Evolutionary conservation across 1,140 invertebrate genomes (phyloP).

Genomic region (Drosophila mayri): DNA sequence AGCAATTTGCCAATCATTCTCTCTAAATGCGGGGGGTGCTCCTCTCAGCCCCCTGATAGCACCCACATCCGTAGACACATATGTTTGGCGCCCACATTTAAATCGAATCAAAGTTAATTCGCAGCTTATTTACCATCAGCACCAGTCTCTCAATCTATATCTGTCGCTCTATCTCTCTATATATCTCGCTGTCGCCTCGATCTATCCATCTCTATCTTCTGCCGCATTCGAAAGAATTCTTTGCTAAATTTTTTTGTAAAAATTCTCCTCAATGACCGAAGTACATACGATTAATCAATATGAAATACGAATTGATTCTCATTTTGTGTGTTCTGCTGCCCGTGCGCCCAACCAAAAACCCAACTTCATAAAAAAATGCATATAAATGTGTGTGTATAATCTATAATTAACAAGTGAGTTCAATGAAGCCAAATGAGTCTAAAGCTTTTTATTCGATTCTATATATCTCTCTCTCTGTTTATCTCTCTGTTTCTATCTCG

Average conservation of each 20-base stretch:
- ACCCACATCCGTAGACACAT: conserved; percentile 43
- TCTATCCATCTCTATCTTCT: conserved; percentile 44
- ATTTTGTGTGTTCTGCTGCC: conserved; percentile 73
- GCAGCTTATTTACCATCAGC: conserved; percentile 61
- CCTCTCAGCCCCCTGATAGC: conserved; percentile 33
- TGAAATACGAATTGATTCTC: conserved; percentile 74
- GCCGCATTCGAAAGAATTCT: conserved; percentile 50
- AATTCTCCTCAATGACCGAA: conserved; percentile 49
- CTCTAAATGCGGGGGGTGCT: conserved; percentile 10
- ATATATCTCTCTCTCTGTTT: conserved; percentile 15
- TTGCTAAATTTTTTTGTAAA: conserved; percentile 70
- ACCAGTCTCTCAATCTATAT: conserved; percentile 51
- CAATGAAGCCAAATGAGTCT: conserved; percentile 52
- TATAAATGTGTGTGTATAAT: conserved; percentile 61
- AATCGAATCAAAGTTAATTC: conserved; percentile 63
- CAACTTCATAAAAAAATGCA: conserved; percentile 55
- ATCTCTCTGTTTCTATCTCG: conserved; percentile 11
- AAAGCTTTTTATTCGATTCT: conserved; percentile 60
- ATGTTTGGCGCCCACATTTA: conserved; percentile 42
- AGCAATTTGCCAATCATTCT: conserved; percentile 57
- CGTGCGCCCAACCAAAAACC: conserved; percentile 33
- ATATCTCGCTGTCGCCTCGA: conserved; percentile 23
- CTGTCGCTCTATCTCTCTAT: conserved; percentile 9
- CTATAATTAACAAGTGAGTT: conserved; percentile 77
- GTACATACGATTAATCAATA: conserved; percentile 66